Conservation (phyloP, 2,797 vertebrate genomes). For the Tarsius wallacei region DNA sequence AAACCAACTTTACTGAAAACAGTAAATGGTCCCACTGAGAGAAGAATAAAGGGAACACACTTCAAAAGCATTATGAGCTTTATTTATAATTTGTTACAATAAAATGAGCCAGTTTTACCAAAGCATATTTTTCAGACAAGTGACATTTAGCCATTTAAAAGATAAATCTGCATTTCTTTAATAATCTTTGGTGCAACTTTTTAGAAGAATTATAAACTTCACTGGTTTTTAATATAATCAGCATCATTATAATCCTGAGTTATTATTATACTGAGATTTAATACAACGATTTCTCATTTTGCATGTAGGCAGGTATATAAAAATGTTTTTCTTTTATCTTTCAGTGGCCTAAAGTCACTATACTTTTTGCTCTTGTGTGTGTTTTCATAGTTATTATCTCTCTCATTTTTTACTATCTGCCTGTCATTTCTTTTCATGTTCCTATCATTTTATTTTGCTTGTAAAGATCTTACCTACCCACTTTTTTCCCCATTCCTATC, state of each 20-base stretch:
- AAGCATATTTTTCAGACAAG: neutral
- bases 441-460: neutral
- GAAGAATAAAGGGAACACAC: neutral
- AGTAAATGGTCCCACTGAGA: neutral
- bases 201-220: neutral
- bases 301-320: neutral
- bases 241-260: neutral
- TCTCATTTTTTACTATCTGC: neutral
- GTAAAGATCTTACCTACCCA: neutral
- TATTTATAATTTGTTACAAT: neutral
- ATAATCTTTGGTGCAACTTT: neutral
- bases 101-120: neutral
- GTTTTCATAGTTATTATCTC: neutral
- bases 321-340: neutral
- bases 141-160: constrained; percentile 1
- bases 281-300: neutral
- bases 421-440: neutral
- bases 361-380: neutral
- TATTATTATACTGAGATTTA: neutral
- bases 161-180: neutral
- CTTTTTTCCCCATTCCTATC: too few relatives aligned
- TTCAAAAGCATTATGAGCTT: neutral
- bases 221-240: neutral
- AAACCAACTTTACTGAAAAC: neutral
- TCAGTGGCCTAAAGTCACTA: neutral